Percentiles rank a stretch among this genome's conserved stretches.
phyloP scores from a whole-genome alignment of 2,113 vertebrate species.

The Corydoras maculifer region DNA sequence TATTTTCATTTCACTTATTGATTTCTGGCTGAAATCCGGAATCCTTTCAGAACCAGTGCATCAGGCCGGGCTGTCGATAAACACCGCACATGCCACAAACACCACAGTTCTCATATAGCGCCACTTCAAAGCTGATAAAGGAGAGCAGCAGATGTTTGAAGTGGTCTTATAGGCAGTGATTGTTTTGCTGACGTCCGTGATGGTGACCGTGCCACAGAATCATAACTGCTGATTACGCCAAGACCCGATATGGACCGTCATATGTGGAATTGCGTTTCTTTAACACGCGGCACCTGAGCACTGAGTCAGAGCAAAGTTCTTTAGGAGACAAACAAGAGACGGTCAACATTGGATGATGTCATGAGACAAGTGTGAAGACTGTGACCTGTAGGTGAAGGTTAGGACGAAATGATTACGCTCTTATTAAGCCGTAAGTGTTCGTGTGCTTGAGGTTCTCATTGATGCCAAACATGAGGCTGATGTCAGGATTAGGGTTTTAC shows the following conservation, averaged over 20 bases:
- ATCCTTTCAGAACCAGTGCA: neutral
- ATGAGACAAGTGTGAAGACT: neutral
- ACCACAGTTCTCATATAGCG: conserved; percentile 16
- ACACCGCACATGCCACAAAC: neutral
- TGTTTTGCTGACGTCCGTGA: conserved; percentile 42
- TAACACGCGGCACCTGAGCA: conserved; percentile 27
- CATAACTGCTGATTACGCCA: conserved; percentile 48
- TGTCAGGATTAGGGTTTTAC: too few relatives aligned
- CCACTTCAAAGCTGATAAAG: conserved; percentile 29
- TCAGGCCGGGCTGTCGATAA: conserved; percentile 16
- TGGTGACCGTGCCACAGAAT: conserved; percentile 53
- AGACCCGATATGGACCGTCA: neutral
- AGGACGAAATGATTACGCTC: too few relatives aligned
- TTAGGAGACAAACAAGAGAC: neutral
- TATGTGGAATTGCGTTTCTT: neutral
- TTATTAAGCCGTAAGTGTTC: too few relatives aligned
- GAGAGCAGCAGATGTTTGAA: neutral
- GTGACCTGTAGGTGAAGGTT: too few relatives aligned
- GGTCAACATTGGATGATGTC: neutral
- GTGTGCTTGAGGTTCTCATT: too few relatives aligned
- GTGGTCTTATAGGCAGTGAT: conserved; percentile 41
- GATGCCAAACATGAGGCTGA: too few relatives aligned
- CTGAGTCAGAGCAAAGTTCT: conserved; percentile 28
- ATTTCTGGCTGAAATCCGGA: neutral
- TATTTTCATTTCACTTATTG: conserved; percentile 5